Base-by-base conservation (phyloP, 1,140 invertebrate genomes). In the Diuraphis noxia region DNA sequence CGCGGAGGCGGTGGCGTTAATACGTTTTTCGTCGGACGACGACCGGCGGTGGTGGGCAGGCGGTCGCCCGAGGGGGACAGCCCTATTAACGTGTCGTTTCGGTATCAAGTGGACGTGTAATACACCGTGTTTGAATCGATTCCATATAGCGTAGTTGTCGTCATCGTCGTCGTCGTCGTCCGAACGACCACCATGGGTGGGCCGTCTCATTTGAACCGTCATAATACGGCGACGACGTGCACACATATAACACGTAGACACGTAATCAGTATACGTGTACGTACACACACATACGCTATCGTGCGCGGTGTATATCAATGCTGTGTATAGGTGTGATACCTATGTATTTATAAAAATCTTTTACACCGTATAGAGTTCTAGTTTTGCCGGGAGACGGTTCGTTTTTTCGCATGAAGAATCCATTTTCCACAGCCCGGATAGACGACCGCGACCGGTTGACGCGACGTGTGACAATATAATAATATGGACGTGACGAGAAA, bases 101-200 rank as follows among this genome's bases (percentile, higher is more conserved):
- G 19, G 40, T 52, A 49, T 86, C 84, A 77, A 89, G 63, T 89
- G 63, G 63, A 89, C 40, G 63, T 79, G 40, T 89, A 89, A 89
- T 89, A 79, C 38, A 89, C 88, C 88, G 88, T 89, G 41, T 89
- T 56, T 72, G 40, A 46, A 89, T 89, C 88, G 88, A 89, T 89
- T 89, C 88, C 21, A 41, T 88, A 88, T 23, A 3, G 4, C n/a
- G 19, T 25, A 36, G 23, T n/a, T n/a, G n/a, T n/a, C 34, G 46
- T 85, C 40, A 63, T 89, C 25, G 38, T n/a, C 87, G 56, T 41
- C 87, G 56, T 9, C 56, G 56, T 30, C 25, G 52, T 81, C 21
- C 79, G 79, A 40, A 40, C 34, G 8, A 13, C 21, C 56, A 1
- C 40, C 88, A 43, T 43, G 88, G 88, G 88, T 89, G 88, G 88